phyloP scores from a whole-genome alignment of 2,113 vertebrate species.

The Illadopsis cleaveri region DNA sequence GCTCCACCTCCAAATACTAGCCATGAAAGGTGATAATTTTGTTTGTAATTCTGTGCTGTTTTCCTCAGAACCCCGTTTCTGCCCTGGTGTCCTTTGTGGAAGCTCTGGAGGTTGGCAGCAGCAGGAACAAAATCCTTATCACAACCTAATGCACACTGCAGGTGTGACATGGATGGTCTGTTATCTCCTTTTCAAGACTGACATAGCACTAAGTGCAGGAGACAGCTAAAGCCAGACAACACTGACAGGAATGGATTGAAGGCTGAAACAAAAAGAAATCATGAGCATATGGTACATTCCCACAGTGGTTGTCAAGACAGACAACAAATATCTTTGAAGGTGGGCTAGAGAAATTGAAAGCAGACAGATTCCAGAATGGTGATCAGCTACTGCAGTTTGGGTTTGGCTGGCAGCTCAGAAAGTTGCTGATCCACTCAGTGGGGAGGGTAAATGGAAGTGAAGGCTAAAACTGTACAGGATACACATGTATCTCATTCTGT shows the following conservation, averaged over 20 bases:
- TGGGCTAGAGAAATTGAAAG: not conserved
- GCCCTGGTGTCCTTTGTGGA: not conserved
- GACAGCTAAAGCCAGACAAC: not conserved
- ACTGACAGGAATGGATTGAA: not conserved
- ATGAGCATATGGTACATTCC: not conserved
- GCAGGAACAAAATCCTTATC: not conserved
- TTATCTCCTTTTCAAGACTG: not conserved
- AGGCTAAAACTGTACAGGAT: not conserved
- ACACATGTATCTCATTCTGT: not conserved
- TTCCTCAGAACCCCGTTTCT: not conserved
- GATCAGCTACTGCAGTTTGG: not conserved
- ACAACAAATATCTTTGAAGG: not conserved
- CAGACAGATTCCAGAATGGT: not conserved
- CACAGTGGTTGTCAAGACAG: not conserved
- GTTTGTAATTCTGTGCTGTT: not conserved
- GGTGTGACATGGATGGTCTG: not conserved
- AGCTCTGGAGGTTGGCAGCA: not conserved
- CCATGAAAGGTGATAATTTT: not conserved
- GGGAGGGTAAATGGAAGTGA: not conserved
- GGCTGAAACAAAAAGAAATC: not conserved
- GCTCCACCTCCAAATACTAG: not conserved
- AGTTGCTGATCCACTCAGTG: not conserved
- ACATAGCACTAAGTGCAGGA: not conserved
- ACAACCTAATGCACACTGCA: not conserved
- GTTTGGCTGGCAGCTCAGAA: not conserved